These are phyloP conservation scores for Lumbricus terrestris DNA, from an alignment of 2,888 invertebrate species.

Conservation along the genomic window DNA sequence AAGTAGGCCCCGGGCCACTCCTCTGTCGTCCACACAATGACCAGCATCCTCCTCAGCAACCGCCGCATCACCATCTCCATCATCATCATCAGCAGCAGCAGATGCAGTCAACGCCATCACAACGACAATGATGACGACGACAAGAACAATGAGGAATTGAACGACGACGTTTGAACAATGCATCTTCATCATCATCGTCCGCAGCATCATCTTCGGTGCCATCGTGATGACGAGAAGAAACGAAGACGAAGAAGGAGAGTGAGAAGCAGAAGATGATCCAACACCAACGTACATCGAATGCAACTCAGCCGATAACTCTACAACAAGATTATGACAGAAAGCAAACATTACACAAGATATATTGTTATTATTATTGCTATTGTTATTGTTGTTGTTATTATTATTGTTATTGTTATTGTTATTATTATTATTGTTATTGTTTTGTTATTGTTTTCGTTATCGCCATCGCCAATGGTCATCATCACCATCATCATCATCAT, in stretches of 20 bases:
- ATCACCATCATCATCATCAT: slow-evolving; percentile 23
- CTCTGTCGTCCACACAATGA: background rate
- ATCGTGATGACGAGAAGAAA: too few relatives aligned
- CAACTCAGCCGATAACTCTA: background rate
- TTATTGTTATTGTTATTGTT: too few relatives aligned
- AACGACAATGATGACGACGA: background rate
- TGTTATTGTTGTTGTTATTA: too few relatives aligned
- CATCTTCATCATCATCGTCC: too few relatives aligned
- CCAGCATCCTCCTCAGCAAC: background rate
- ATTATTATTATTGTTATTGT: too few relatives aligned
- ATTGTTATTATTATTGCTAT: background rate
- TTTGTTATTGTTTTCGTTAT: too few relatives aligned
- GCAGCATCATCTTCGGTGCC: too few relatives aligned
- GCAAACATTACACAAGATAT: background rate
- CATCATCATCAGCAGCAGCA: background rate
- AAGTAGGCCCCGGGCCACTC: background rate
- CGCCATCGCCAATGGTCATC: background rate
- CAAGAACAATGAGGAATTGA: background rate
- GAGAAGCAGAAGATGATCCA: too few relatives aligned
- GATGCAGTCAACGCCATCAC: background rate
- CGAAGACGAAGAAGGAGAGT: too few relatives aligned
- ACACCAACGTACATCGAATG: background rate
- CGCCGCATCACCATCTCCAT: background rate
- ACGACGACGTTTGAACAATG: background rate
- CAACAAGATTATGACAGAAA: background rate